Evolutionary conservation across 1,140 invertebrate genomes (phyloP).

Genomic region (Marisa cornuarietis): DNA sequence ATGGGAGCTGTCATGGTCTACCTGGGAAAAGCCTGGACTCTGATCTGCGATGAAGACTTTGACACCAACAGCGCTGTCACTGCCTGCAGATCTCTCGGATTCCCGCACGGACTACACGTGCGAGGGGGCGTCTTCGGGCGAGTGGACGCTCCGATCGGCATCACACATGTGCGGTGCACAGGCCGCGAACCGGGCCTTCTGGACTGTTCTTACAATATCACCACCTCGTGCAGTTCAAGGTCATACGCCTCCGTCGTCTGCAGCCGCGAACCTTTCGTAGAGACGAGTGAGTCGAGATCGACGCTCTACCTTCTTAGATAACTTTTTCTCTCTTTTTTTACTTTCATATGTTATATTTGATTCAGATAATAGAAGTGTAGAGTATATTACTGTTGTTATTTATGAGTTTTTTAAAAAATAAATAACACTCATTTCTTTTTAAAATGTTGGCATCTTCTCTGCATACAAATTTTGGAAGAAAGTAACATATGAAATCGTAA

Average conservation of each 20-base stretch:
- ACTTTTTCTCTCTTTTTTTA: too few species aligned
- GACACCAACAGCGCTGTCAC: conserved; percentile 38
- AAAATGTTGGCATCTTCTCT: too few species aligned
- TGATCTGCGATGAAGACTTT: conserved; percentile 50
- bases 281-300: conserved; percentile 29
- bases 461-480: too few species aligned
- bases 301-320: too few species aligned
- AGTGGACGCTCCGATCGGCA: conserved; percentile 34
- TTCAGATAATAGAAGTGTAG: too few species aligned
- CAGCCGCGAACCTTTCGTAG: conserved; percentile 39
- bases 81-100: conserved; percentile 40
- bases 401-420: too few species aligned
- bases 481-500: too few species aligned
- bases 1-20: conserved; percentile 52
- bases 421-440: too few species aligned
- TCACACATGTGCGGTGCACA: conserved; percentile 38
- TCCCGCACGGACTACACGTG: conserved; percentile 27
- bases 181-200: conserved; percentile 40
- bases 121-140: conserved; percentile 43
- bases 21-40: conserved; percentile 39
- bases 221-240: conserved; percentile 30
- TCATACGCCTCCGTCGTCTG: conserved; percentile 52
- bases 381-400: too few species aligned
- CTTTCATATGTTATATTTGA: too few species aligned
- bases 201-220: conserved; percentile 31